phyloP scores from a whole-genome alignment of 2,888 invertebrate species.

The Drosophila pegasa region DNA sequence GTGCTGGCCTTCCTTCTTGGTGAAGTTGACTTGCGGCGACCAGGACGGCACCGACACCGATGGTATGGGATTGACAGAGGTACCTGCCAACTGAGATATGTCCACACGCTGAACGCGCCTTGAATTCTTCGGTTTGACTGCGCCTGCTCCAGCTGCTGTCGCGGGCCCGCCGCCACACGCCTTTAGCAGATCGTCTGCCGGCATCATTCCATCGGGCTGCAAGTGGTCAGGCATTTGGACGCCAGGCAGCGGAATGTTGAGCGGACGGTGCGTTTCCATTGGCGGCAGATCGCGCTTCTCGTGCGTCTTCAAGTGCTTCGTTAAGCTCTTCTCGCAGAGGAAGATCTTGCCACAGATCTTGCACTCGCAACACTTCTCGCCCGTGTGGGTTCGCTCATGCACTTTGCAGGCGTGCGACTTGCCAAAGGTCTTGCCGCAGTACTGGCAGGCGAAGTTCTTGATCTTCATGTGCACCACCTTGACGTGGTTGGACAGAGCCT shows the following conservation, averaged over 20 bases:
- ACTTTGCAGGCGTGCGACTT: conserved; percentile 82
- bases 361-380: conserved; percentile 82
- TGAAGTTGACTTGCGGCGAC: conserved; percentile 83
- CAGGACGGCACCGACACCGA: conserved; percentile 82
- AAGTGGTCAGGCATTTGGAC: conserved; percentile 36
- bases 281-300: conserved; percentile 80
- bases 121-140: conserved; percentile 80
- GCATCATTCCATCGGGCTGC: conserved; percentile 46
- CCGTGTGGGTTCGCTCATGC: conserved; percentile 82
- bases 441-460: conserved; percentile 82
- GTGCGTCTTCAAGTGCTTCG: conserved; percentile 82
- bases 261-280: conserved; percentile 69
- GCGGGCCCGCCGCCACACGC: conserved; percentile 69
- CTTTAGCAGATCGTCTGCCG: conserved; percentile 79
- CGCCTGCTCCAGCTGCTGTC: conserved; percentile 24
- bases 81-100: conserved; percentile 80
- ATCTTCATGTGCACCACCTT: conserved; percentile 82
- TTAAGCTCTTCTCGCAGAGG: conserved; percentile 81
- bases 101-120: conserved; percentile 82
- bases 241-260: conserved; percentile 65
- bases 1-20: conserved; percentile 83
- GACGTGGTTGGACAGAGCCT: conserved; percentile 80
- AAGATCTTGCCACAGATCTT: conserved; percentile 82
- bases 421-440: conserved; percentile 82
- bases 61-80: conserved; percentile 81